Evolutionary conservation across 1,140 invertebrate species (phyloP).

Genomic region (Grapholita molesta): DNA sequence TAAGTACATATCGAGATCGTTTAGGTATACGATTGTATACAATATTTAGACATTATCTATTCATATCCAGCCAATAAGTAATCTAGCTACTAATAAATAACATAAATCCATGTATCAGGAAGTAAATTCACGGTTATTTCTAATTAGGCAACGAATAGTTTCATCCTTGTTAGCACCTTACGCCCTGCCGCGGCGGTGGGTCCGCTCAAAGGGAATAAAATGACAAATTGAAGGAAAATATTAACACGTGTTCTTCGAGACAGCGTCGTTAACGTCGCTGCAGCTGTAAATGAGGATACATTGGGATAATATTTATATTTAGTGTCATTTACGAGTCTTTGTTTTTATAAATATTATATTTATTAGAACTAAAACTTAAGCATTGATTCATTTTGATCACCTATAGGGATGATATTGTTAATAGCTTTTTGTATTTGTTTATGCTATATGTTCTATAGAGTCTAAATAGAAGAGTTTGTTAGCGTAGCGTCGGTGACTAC

Average conservation of each 20-base stretch:
- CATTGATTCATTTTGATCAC: no score
- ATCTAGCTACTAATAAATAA: no score
- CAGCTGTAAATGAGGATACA: background rate
- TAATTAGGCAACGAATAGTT: background rate
- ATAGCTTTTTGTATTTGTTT: no score
- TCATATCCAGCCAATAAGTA: no score
- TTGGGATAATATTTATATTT: constrained; percentile 12
- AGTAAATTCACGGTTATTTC: background rate
- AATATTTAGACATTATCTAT: no score
- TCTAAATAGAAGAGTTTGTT: no score
- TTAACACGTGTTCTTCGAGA: constrained; percentile 27
- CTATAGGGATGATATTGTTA: no score
- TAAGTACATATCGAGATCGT: no score
- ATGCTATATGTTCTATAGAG: no score
- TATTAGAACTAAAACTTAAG: no score
- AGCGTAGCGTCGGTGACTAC: no score
- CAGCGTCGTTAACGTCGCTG: background rate
- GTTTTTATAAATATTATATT: background rate
- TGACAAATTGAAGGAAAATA: constrained; percentile 46
- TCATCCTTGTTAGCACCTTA: constrained; percentile 30
- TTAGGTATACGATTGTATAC: no score
- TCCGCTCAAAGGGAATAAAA: constrained; percentile 33
- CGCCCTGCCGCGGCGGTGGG: background rate
- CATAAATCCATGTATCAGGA: background rate
- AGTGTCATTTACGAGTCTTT: background rate